Conservation (phyloP, 2,113 vertebrate species). For the Atrichornis clamosus region DNA sequence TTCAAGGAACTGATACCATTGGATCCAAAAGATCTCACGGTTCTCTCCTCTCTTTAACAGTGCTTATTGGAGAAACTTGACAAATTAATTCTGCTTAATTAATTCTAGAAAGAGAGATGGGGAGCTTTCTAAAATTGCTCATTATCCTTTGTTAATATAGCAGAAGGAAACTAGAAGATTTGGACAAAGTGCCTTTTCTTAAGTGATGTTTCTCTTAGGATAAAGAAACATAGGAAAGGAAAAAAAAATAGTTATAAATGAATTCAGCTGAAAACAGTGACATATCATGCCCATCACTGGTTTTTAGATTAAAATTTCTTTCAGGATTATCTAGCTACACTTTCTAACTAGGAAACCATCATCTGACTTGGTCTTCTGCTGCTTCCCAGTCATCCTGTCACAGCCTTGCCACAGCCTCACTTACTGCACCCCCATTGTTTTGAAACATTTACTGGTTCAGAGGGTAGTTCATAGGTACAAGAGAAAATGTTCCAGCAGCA, state of each 20-base stretch:
- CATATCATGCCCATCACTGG: background rate
- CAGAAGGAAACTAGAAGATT: background rate
- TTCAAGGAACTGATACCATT: background rate
- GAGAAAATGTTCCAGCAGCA: background rate
- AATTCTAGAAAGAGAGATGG: background rate
- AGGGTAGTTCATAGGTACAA: background rate
- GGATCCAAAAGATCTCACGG: background rate
- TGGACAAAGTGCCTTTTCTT: background rate
- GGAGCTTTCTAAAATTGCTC: background rate
- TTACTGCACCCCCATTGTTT: constrained; percentile 15
- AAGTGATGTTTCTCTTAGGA: background rate
- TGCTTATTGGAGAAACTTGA: background rate
- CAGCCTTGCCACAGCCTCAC: background rate
- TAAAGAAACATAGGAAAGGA: background rate
- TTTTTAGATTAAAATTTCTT: background rate
- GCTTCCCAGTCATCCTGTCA: background rate
- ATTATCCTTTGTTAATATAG: background rate
- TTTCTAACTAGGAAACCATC: constrained; percentile 3
- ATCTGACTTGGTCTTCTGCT: background rate
- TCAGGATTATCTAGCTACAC: background rate
- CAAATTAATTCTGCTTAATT: background rate
- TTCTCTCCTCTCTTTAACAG: background rate
- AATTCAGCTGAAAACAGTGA: background rate
- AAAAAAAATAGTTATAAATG: background rate
- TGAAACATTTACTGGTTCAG: constrained; percentile 43